A percentile compares a stretch with the other conserved stretches of the same genome.
These are phyloP conservation scores for Tylochromis polylepis DNA, from an alignment of 2,113 vertebrate species.

Conservation along the genomic window DNA sequence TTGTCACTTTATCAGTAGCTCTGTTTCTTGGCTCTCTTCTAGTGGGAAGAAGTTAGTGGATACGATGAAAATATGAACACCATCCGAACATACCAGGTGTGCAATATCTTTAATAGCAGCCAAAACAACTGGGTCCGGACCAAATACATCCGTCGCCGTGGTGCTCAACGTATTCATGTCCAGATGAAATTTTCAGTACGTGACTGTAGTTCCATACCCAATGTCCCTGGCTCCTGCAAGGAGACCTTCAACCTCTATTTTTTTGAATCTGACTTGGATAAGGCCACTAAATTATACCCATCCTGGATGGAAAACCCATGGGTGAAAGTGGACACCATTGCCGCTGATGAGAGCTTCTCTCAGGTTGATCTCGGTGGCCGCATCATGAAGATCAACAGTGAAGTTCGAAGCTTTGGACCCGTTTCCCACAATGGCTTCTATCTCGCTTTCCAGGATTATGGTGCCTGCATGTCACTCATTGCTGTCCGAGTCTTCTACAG, in stretches of 20 bases:
- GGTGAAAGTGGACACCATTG: conserved; percentile 96
- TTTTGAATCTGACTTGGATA: conserved; percentile 86
- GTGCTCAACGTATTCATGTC: conserved; percentile 91
- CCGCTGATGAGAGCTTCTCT: conserved; percentile 93
- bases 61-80: conserved; percentile 98
- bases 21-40: background rate
- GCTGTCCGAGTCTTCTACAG: conserved; percentile 92
- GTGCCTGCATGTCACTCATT: conserved; percentile 95
- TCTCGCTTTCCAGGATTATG: conserved; percentile 95
- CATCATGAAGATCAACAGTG: conserved; percentile 96
- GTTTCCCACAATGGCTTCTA: conserved; percentile 92
- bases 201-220: conserved; percentile 96
- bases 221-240: conserved; percentile 93
- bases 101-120: conserved; percentile 90
- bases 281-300: conserved; percentile 81
- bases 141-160: conserved; percentile 84
- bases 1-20: background rate
- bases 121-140: conserved; percentile 98
- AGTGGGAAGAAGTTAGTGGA: conserved; percentile 98
- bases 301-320: conserved; percentile 97
- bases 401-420: conserved; percentile 91
- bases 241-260: conserved; percentile 98
- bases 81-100: conserved; percentile 96
- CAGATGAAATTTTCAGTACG: conserved; percentile 97
- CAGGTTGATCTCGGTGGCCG: conserved; percentile 91